These are phyloP conservation scores for Ploceus nigricollis DNA, from an alignment of 2,113 vertebrate genomes.

Conservation along the genomic window DNA sequence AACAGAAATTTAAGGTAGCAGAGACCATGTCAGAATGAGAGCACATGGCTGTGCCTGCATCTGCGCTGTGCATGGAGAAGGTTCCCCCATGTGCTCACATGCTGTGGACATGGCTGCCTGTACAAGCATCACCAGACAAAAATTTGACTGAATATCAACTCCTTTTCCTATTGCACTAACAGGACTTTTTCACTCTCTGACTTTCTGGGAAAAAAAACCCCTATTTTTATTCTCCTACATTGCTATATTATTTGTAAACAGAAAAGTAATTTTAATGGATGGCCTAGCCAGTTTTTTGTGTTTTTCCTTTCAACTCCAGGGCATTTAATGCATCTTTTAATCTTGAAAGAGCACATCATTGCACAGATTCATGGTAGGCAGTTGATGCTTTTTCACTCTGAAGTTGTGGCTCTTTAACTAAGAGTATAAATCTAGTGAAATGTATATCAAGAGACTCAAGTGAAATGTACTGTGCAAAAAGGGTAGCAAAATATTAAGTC, in stretches of 20 bases:
- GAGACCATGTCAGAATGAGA: not conserved
- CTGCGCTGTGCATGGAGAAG: rapidly evolving
- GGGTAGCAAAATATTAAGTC: not conserved
- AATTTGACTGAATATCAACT: not conserved
- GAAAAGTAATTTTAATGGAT: not conserved
- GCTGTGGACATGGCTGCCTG: not conserved
- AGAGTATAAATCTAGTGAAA: not conserved
- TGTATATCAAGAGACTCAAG: not conserved
- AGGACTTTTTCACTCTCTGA: not conserved
- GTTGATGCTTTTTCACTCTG: not conserved
- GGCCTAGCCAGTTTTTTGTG: not conserved
- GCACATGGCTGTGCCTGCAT: not conserved
- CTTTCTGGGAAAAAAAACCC: not conserved
- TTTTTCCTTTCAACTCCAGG: not conserved
- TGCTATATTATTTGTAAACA: not conserved
- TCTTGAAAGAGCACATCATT: not conserved
- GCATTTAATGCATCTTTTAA: not conserved
- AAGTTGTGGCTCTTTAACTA: not conserved
- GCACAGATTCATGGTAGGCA: not conserved
- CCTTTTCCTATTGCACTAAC: not conserved
- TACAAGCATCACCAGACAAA: not conserved
- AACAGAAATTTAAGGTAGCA: not conserved
- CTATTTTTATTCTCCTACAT: not conserved
- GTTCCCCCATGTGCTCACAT: not conserved
- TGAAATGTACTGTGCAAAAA: not conserved